Evolutionary conservation across 2,113 vertebrate species (phyloP), one percentile per base, ranked within the genome.

Genomic region (Aleadryas rufinucha): DNA sequence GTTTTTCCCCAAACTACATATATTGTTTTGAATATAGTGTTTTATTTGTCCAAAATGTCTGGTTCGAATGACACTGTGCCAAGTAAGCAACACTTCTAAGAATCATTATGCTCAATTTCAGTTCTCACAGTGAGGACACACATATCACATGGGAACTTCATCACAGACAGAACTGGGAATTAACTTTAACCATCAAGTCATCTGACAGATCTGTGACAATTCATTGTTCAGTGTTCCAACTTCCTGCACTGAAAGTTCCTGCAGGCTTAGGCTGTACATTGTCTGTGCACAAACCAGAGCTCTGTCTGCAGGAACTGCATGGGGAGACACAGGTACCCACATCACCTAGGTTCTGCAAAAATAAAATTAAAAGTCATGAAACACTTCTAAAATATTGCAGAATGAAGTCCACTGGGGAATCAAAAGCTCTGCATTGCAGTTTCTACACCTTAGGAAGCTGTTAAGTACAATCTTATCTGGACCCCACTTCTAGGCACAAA

Each of bases 1-100:
- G 3, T 30, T n/a, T 49, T 23, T 3, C 1, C 10, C 31, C 3
- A 44, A 65, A 37, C 8, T 27, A 9, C 4, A 37, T 10, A 4
- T 17, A 15, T 19, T 39, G 92, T 90, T 75, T 13, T 0, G 26
- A 81, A 42, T 57, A 54, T 0, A 69, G 3, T 7, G 11, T 37
- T 19, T 80, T 50, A 35, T 41, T 83, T 69, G 27, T 41, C 64
- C 63, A 72, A 71, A 82, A 82, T 12, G 13, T 39, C 63, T 35
- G 17, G 21, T 81, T 74, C 5, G 5, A 80, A 65, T 5, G 26
- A 64, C 17, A 65, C 31, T 31, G n/a, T 27, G 28, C n/a, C n/a
- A 70, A 70, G 41, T 23, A 65, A 30, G 42, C 49, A 84, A 31
- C 24, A 41, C 41, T 72, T 77, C 24, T 50, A 69, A 71, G 88